These are phyloP conservation scores for Lethocerus indicus DNA, from an alignment of 1,140 invertebrate species.

Conservation along the genomic window DNA sequence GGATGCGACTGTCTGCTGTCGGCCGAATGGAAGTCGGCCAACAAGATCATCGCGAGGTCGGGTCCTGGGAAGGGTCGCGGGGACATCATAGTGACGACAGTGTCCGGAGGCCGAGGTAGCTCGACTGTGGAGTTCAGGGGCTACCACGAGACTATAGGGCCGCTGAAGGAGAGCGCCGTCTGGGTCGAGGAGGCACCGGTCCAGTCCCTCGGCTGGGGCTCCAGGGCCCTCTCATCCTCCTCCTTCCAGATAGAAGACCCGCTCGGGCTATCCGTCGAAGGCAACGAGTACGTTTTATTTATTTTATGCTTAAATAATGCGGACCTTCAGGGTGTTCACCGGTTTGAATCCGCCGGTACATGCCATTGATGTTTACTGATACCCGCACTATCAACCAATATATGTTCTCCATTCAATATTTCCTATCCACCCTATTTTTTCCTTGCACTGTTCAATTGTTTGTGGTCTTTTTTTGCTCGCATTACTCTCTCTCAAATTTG, in stretches of 20 bases:
- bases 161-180: constrained; percentile 94
- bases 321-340: too few species aligned
- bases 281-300: constrained; percentile 48
- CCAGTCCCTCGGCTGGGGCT: constrained; percentile 57
- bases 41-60: constrained; percentile 91
- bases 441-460: too few species aligned
- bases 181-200: constrained; percentile 89
- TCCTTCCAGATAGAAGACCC: constrained; percentile 83
- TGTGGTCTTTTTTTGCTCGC: too few species aligned
- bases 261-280: constrained; percentile 82
- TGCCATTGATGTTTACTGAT: too few species aligned
- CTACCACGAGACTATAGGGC: constrained; percentile 74
- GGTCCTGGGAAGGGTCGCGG: constrained; percentile 86
- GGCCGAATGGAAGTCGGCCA: constrained; percentile 94
- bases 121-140: constrained; percentile 90
- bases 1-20: constrained; percentile 86
- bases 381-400: too few species aligned
- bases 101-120: constrained; percentile 75
- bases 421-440: too few species aligned
- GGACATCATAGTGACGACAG: constrained; percentile 87
- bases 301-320: too few species aligned
- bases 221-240: constrained; percentile 64
- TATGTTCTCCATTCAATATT: too few species aligned
- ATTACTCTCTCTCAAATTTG: too few species aligned
- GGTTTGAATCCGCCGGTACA: too few species aligned